Conservation (phyloP, 2,797 vertebrate species). For the Pseudomugil tenellus region DNA sequence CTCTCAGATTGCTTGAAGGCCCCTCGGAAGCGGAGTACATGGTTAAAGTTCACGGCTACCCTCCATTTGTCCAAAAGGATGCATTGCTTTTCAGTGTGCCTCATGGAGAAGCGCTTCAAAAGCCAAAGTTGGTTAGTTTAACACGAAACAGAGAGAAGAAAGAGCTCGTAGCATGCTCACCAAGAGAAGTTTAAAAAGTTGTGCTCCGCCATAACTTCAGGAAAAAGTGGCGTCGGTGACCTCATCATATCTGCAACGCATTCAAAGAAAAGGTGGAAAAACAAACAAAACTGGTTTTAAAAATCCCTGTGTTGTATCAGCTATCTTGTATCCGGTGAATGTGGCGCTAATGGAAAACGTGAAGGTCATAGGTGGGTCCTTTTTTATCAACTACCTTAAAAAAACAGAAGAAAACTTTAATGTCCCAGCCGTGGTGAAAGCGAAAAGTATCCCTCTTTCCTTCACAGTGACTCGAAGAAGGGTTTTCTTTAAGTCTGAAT, state of each 20-base stretch:
- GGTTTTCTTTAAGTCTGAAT: constrained; percentile 23
- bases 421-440: constrained; percentile 30
- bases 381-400: constrained; percentile 13
- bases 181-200: constrained; percentile 82
- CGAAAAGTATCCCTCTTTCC: constrained; percentile 58
- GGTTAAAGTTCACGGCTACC: constrained; percentile 39
- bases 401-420: constrained; percentile 42
- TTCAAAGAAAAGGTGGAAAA: constrained; percentile 66
- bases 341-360: constrained; percentile 2
- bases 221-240: constrained; percentile 84
- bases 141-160: not conserved
- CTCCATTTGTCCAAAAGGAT: constrained; percentile 22
- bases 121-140: not conserved
- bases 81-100: not conserved
- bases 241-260: constrained; percentile 82
- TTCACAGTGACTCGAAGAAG: constrained; percentile 67
- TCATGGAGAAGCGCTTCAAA: not conserved
- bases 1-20: constrained; percentile 58
- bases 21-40: constrained; percentile 44
- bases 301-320: constrained; percentile 24
- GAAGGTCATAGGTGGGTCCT: constrained; percentile 47
- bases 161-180: constrained; percentile 67
- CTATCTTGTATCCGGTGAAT: constrained; percentile 13
- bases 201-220: constrained; percentile 86
- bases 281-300: constrained; percentile 14